Evolutionary conservation across 1,140 invertebrate genomes (phyloP).

Genomic region (Trachymyrmex septentrionalis): DNA sequence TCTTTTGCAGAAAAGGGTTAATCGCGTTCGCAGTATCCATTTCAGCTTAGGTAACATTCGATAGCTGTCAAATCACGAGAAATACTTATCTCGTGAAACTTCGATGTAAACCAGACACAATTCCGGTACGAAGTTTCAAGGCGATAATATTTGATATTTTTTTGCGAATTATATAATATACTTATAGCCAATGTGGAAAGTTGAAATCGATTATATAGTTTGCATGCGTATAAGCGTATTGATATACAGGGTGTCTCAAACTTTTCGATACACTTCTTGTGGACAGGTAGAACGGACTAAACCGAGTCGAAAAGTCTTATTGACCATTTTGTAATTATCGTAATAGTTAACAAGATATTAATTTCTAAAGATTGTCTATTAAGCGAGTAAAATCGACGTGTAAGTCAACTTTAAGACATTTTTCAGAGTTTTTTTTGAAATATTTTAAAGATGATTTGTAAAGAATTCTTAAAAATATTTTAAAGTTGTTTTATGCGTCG

Average conservation of each 20-base stretch:
- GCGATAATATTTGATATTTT: slow-evolving; percentile 44
- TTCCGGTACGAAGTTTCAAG: slow-evolving; percentile 36
- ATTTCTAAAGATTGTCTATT: too few relatives aligned
- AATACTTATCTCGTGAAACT: slow-evolving; percentile 26
- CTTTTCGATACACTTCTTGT: too few relatives aligned
- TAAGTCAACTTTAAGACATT: too few relatives aligned
- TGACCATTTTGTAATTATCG: too few relatives aligned
- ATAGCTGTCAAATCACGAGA: slow-evolving; percentile 50
- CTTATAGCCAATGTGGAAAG: not conserved
- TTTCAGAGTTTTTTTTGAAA: too few relatives aligned
- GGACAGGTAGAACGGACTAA: too few relatives aligned
- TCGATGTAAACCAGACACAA: slow-evolving; percentile 21
- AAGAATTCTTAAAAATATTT: too few relatives aligned
- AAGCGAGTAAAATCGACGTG: too few relatives aligned
- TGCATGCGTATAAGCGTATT: not conserved
- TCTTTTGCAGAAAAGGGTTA: not conserved
- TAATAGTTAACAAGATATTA: too few relatives aligned
- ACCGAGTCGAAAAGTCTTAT: too few relatives aligned
- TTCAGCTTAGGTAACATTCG: slow-evolving; percentile 19
- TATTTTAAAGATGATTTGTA: too few relatives aligned
- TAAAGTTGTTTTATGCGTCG: too few relatives aligned
- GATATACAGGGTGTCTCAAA: not conserved
- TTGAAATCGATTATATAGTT: slow-evolving; percentile 29
- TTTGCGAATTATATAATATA: slow-evolving; percentile 20
- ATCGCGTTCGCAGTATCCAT: not conserved